These are phyloP conservation scores for Elegia similella DNA, from an alignment of 2,888 invertebrate genomes.

Conservation along the genomic window DNA sequence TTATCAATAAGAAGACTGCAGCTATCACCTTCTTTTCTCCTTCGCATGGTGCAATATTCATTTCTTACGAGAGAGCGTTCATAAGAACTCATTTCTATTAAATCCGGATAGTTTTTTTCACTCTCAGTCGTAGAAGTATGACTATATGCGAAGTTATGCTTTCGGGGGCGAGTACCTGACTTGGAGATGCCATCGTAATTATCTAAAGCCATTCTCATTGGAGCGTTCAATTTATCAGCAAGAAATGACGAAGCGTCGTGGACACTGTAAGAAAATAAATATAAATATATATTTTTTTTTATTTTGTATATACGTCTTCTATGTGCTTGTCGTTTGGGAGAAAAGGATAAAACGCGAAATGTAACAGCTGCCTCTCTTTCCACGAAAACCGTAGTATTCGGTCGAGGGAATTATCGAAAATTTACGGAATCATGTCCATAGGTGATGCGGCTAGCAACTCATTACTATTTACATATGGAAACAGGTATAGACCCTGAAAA, in stretches of 20 bases:
- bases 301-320: no score
- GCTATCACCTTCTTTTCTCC: constrained; percentile 84
- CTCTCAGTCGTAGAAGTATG: constrained; percentile 76
- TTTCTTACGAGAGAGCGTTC: constrained; percentile 64
- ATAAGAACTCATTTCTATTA: constrained; percentile 76
- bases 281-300: no score
- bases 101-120: constrained; percentile 80
- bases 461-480: no score
- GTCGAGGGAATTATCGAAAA: no score
- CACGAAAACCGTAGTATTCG: no score
- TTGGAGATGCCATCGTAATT: constrained; percentile 69
- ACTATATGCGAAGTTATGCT: constrained; percentile 69
- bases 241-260: constrained; percentile 64
- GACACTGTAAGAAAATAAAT: constrained; percentile 54
- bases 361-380: no score
- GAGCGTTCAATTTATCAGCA: not conserved
- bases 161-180: constrained; percentile 59
- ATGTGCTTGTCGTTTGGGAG: no score
- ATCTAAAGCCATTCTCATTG: constrained; percentile 29
- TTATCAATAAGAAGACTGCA: constrained; percentile 81
- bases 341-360: no score
- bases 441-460: no score
- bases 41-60: constrained; percentile 86
- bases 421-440: no score
- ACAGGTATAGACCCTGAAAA: no score